A percentile compares a stretch with the other conserved stretches of the same genome.
Evolutionary conservation across 2,888 invertebrate genomes (phyloP).

Genomic region (Caradrina kadenii): DNA sequence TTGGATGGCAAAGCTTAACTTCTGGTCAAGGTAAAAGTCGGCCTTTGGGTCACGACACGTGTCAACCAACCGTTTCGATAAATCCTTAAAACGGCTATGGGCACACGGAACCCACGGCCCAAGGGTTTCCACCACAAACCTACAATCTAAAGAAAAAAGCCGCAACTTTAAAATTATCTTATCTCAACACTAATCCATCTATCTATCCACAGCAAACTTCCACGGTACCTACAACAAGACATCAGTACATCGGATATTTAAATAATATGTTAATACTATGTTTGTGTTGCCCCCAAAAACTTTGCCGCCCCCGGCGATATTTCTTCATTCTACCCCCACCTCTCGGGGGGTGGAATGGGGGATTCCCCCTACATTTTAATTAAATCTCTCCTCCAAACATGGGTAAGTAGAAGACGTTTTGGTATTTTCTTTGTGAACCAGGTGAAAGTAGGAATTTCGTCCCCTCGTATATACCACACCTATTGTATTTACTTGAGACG

Average conservation of each 20-base stretch:
- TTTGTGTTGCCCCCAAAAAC: constrained; percentile 86
- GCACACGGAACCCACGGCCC: no score
- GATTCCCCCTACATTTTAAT: constrained; percentile 84
- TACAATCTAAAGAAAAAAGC: no score
- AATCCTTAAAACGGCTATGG: no score
- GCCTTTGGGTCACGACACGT: no score
- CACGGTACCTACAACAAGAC: constrained; percentile 24
- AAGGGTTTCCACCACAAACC: no score
- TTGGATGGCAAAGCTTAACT: no score
- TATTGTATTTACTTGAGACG: constrained; percentile 48
- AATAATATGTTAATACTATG: constrained; percentile 89
- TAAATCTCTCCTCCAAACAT: constrained; percentile 85
- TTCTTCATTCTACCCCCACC: constrained; percentile 76
- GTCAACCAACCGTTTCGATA: no score
- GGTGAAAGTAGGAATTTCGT: constrained; percentile 70
- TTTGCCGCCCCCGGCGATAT: constrained; percentile 77
- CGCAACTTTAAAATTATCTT: background rate
- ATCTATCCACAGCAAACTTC: constrained; percentile 5
- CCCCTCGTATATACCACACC: constrained; percentile 43
- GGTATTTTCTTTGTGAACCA: constrained; percentile 85
- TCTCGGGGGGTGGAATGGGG: constrained; percentile 30
- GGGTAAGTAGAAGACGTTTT: constrained; percentile 79
- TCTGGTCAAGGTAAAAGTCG: no score
- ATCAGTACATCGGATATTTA: constrained; percentile 76
- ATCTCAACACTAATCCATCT: background rate